Evolutionary conservation across 2,888 invertebrate genomes (phyloP).

Genomic region (Hirudinaria manillensis): DNA sequence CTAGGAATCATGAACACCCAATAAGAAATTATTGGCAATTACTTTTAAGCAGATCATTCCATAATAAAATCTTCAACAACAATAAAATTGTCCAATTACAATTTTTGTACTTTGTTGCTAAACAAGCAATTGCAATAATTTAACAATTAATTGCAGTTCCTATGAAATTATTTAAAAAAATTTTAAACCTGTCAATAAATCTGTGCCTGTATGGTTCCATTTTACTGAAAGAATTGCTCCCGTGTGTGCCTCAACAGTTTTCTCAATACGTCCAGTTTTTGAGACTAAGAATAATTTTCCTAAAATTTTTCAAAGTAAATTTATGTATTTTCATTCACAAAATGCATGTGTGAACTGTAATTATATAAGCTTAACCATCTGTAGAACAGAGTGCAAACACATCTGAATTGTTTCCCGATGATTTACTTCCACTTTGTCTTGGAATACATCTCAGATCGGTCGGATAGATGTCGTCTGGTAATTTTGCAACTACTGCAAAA

Average conservation of each 20-base stretch:
- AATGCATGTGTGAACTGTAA: too few relatives aligned
- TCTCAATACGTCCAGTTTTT: conserved; percentile 83
- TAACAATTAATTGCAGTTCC: not conserved
- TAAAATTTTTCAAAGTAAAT: conserved; percentile 47
- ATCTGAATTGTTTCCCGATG: conserved; percentile 61
- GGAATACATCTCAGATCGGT: conserved; percentile 85
- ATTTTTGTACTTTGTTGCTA: too few relatives aligned
- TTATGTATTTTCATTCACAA: too few relatives aligned
- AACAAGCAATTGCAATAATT: not conserved
- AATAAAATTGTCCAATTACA: too few relatives aligned
- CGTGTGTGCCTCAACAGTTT: conserved; percentile 81
- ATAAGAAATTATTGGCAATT: not conserved
- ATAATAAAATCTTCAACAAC: too few relatives aligned
- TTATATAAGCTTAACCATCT: too few relatives aligned
- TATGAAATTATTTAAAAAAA: not conserved
- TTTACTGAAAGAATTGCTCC: conserved; percentile 78
- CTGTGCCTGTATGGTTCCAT: conserved; percentile 92
- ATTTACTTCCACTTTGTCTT: conserved; percentile 56
- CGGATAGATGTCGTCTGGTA: conserved; percentile 77
- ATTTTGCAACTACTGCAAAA: conserved; percentile 64
- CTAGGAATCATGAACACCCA: not conserved
- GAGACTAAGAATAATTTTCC: conserved; percentile 80
- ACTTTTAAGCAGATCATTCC: too few relatives aligned
- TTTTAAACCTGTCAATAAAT: conserved; percentile 74
- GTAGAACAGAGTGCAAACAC: conserved; percentile 77